phyloP scores from a whole-genome alignment of 2,113 vertebrate genomes.

The Phylloscopus trochiloides region DNA sequence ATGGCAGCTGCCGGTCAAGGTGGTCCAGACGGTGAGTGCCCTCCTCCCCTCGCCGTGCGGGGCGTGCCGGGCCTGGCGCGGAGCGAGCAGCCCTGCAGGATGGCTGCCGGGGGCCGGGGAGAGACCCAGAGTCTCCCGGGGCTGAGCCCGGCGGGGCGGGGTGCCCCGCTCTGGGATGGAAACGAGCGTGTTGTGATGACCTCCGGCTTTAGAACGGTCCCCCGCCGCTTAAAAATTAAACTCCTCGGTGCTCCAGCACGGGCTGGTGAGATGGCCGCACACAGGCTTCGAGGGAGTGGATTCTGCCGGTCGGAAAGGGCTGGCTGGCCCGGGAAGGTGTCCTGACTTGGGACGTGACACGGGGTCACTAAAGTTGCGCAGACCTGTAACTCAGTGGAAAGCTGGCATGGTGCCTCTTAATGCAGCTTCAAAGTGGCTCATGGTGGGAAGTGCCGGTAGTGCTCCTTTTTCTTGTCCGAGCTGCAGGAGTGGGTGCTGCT shows the following conservation, averaged over 20 bases:
- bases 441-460: background rate
- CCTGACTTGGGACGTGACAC: accelerated
- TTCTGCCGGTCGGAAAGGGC: background rate
- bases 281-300: accelerated
- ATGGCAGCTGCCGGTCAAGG: background rate
- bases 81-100: background rate
- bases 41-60: background rate
- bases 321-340: background rate
- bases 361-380: background rate
- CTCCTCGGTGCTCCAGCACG: accelerated
- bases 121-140: no score
- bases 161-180: background rate
- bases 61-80: background rate
- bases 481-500: background rate
- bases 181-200: background rate
- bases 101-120: background rate
- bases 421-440: accelerated
- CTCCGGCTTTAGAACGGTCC: no score
- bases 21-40: conserved; percentile 17
- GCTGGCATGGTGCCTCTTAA: accelerated
- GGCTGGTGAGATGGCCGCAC: accelerated
- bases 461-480: accelerated
- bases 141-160: background rate
- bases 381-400: accelerated
- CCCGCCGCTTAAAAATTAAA: background rate